Conservation (phyloP, 1,140 invertebrate species). For the Neodiprion pinetum region DNA sequence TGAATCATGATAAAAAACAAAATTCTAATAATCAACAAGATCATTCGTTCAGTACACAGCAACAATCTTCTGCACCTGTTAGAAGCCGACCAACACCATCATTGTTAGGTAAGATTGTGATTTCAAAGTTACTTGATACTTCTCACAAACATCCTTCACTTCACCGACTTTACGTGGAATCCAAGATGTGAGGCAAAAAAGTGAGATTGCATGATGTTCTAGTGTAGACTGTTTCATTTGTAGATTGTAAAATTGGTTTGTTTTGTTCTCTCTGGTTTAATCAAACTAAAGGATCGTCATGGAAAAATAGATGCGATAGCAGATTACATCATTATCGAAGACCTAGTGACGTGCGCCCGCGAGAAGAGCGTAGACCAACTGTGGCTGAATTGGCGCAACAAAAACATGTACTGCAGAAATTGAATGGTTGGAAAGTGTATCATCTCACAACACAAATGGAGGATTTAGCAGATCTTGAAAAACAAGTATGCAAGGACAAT, state of each 20-base stretch:
- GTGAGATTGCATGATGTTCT: too few species aligned
- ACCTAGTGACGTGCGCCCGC: slow-evolving; percentile 86
- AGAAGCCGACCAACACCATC: slow-evolving; percentile 48
- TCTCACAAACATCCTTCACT: too few species aligned
- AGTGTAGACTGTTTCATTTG: too few species aligned
- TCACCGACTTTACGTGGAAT: too few species aligned
- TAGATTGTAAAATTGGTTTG: too few species aligned
- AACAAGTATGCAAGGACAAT: slow-evolving; percentile 53
- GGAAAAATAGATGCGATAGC: slow-evolving; percentile 65
- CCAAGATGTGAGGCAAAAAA: too few species aligned
- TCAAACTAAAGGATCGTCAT: slow-evolving; percentile 60
- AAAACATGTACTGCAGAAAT: slow-evolving; percentile 83
- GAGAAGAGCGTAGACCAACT: slow-evolving; percentile 82
- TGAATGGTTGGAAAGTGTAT: slow-evolving; percentile 96
- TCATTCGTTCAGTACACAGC: slow-evolving; percentile 33
- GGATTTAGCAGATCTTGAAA: slow-evolving; percentile 76
- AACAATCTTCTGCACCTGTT: slow-evolving; percentile 37
- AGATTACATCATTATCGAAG: slow-evolving; percentile 84
- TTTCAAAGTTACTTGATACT: too few species aligned
- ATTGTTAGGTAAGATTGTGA: slow-evolving; percentile 46
- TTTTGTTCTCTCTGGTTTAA: background rate
- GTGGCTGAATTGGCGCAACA: slow-evolving; percentile 91
- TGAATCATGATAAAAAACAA: slow-evolving; percentile 40
- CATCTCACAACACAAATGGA: slow-evolving; percentile 93
- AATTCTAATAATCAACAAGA: slow-evolving; percentile 30